Evolutionary conservation across 2,113 vertebrate genomes (phyloP).

Genomic region (Climacteris rufus): DNA sequence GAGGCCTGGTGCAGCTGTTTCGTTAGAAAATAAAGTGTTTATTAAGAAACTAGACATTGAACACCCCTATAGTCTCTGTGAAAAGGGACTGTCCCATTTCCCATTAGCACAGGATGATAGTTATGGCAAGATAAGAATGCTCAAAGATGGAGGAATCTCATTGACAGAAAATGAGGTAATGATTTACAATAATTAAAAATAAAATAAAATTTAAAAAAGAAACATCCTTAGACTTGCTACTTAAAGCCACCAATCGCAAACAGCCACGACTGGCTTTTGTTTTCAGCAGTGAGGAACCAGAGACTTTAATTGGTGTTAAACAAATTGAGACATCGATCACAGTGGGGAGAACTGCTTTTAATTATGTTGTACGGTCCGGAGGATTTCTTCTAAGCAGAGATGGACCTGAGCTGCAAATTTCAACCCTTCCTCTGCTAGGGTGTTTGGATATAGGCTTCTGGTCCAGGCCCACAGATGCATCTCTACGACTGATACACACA

Average conservation of each 20-base stretch:
- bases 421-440: conserved; percentile 60
- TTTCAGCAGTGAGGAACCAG: conserved; percentile 60
- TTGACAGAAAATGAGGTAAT: conserved; percentile 78
- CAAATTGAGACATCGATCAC: conserved; percentile 60
- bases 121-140: conserved; percentile 73
- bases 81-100: conserved; percentile 74
- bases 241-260: conserved; percentile 74
- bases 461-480: conserved; percentile 48
- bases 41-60: conserved; percentile 88
- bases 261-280: conserved; percentile 29
- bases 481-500: conserved; percentile 37
- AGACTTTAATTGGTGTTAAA: conserved; percentile 55
- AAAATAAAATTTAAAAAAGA: conserved; percentile 49
- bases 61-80: conserved; percentile 82
- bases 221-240: conserved; percentile 71
- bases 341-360: conserved; percentile 60
- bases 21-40: conserved; percentile 89
- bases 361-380: conserved; percentile 27
- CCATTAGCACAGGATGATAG: conserved; percentile 77
- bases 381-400: conserved; percentile 58
- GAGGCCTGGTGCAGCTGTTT: conserved; percentile 74
- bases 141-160: conserved; percentile 67
- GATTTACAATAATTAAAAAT: conserved; percentile 78
- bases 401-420: conserved; percentile 66
- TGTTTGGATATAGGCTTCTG: conserved; percentile 56